Evolutionary conservation across 2,888 invertebrate genomes (phyloP), one percentile per base, ranked within the genome.

Genomic region (Calliopum simillimum): DNA sequence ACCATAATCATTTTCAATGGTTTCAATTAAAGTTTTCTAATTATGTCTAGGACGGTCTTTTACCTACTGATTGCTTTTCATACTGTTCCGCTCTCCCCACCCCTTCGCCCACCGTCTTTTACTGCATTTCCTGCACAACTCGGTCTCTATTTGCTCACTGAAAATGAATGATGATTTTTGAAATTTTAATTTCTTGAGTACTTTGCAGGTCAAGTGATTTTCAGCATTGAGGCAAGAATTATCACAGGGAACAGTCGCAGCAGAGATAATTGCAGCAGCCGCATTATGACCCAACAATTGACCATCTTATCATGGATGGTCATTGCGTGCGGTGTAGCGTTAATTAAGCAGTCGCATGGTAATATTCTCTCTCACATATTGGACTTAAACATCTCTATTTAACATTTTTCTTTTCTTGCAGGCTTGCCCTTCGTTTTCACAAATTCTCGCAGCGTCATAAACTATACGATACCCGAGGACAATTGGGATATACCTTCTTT

Each of bases 401-500:
- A 11, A 53, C 4, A 41, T 46, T 41, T 3, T 2, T 51, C 16
- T 53, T 16, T 44, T n/a, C 14, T 64, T 71, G 11, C 69, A 84
- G 86, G 80, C 41, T 71, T 82, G 64, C 86, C 85, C 23, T 84
- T 85, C 68, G 69, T 79, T 51, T 77, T 77, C 65, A 53, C 68
- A 16, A 80, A 80, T 8, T 67, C 79, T 12, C 77, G 79, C 3
- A 78, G 81, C 33, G 77, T 80, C n/a, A 78, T 83, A 3, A 84
- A 84, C 71, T 86, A 85, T 85, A 82, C 81, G 12, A 76, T 78
- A 58, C 83, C 85, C 8, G 79, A 78, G 65, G 84, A 85, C 49
- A 78, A 80, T 46, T 86, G 86, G 86, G 79, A 79, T 66, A 80
- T 86, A 33, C 80, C 81, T 56, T 78, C 76, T 68, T 76, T 79